phyloP scores from a whole-genome alignment of 1,140 invertebrate genomes.

The Drosophila serrata region DNA sequence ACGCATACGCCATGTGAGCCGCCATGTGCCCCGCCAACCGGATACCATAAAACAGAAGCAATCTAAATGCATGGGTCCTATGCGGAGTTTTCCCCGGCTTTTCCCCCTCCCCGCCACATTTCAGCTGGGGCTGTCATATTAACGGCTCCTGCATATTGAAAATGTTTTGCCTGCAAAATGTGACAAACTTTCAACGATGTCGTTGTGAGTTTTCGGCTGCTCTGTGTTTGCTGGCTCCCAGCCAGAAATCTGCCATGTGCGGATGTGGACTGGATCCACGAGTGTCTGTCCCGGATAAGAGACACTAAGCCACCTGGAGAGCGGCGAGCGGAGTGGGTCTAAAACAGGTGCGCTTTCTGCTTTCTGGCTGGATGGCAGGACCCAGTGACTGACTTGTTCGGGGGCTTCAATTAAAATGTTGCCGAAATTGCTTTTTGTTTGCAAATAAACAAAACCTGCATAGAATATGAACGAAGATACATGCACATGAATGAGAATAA shows the following conservation, averaged over 20 bases:
- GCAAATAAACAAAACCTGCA: conserved; percentile 63
- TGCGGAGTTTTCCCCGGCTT: conserved; percentile 24
- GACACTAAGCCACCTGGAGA: conserved; percentile 30
- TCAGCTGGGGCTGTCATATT: conserved; percentile 55
- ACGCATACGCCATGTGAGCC: conserved; percentile 66
- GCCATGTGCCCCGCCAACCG: not conserved
- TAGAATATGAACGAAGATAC: conserved; percentile 30
- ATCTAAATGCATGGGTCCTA: conserved; percentile 51
- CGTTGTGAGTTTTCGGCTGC: conserved; percentile 33
- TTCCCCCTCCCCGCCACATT: conserved; percentile 2
- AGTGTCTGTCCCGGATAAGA: conserved; percentile 44
- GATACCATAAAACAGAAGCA: conserved; percentile 52
- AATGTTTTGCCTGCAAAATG: conserved; percentile 76
- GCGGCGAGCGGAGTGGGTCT: conserved; percentile 8
- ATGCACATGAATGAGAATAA: conserved; percentile 18
- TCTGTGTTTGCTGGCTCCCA: conserved; percentile 44
- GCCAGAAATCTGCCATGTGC: conserved; percentile 37
- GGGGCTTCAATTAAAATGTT: conserved; percentile 77
- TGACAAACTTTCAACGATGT: conserved; percentile 80
- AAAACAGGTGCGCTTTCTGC: conserved; percentile 33
- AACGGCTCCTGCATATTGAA: conserved; percentile 81
- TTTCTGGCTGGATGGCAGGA: conserved; percentile 12
- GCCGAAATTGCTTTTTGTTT: conserved; percentile 77
- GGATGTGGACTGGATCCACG: conserved; percentile 28
- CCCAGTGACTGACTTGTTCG: conserved; percentile 4